Evolutionary conservation across 2,888 invertebrate genomes (phyloP).

Genomic region (Eupithecia vulgata): DNA sequence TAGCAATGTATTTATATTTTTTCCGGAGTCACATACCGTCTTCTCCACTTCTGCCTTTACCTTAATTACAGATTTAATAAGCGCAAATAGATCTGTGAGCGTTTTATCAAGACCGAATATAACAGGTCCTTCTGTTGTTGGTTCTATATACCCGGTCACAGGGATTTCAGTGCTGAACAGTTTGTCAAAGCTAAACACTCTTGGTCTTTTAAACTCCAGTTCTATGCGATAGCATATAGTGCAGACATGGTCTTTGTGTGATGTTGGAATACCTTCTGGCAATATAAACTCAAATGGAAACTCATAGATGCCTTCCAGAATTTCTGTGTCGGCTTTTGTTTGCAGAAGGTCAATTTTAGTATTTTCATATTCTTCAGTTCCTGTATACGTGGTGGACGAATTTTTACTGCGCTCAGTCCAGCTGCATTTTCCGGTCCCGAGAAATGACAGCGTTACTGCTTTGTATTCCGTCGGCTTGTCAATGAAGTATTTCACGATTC

Average conservation of each 20-base stretch:
- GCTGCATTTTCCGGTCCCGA: conserved; percentile 37
- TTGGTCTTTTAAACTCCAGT: conserved; percentile 31
- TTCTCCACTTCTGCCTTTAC: conserved; percentile 37
- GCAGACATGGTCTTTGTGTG: conserved; percentile 27
- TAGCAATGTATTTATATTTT: conserved; percentile 26
- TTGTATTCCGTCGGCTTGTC: conserved; percentile 43
- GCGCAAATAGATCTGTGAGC: conserved; percentile 25
- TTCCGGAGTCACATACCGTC: conserved; percentile 28
- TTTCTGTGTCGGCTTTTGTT: conserved; percentile 10
- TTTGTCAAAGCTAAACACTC: conserved; percentile 34
- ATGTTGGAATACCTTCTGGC: conserved; percentile 37
- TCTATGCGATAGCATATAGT: conserved; percentile 31
- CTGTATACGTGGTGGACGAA: conserved; percentile 21
- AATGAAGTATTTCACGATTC: conserved; percentile 43
- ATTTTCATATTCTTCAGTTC: conserved; percentile 27
- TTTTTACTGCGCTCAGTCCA: conserved; percentile 8
- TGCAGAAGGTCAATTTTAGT: not conserved
- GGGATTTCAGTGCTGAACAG: conserved; percentile 32
- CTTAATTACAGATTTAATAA: conserved; percentile 23
- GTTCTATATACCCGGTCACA: conserved; percentile 31
- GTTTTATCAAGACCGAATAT: conserved; percentile 39
- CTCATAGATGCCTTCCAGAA: conserved; percentile 30
- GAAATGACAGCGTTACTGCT: conserved; percentile 41
- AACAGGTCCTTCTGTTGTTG: conserved; percentile 23
- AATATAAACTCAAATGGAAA: conserved; percentile 39